Evolutionary conservation across 2,113 vertebrate genomes (phyloP).

Genomic region (Lathamus discolor): DNA sequence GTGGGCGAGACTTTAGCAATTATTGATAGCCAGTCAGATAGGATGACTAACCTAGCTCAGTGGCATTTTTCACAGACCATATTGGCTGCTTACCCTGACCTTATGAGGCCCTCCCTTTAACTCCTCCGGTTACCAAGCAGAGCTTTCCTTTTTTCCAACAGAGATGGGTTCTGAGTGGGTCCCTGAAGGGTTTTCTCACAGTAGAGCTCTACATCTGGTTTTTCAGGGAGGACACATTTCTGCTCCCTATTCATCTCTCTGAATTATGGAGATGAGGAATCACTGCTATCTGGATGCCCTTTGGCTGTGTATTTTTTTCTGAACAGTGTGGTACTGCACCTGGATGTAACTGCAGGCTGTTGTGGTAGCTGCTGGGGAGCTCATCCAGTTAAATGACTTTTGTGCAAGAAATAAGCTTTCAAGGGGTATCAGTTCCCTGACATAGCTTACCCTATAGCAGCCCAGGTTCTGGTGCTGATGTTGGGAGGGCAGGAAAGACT

Average conservation of each 20-base stretch:
- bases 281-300: not conserved
- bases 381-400: not conserved
- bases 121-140: rapidly evolving
- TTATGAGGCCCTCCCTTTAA: not conserved
- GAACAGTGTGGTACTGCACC: slow-evolving; percentile 24
- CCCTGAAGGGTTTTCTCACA: not conserved
- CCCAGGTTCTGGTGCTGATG: not conserved
- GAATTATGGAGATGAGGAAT: not conserved
- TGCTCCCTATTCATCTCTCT: not conserved
- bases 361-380: slow-evolving; percentile 10
- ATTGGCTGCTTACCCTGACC: not conserved
- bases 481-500: not conserved
- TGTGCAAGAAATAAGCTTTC: not conserved
- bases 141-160: not conserved
- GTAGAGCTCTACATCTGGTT: not conserved
- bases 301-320: slow-evolving; percentile 1
- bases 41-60: not conserved
- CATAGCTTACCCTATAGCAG: not conserved
- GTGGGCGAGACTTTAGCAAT: not conserved
- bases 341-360: slow-evolving; percentile 25
- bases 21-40: not conserved
- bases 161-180: not conserved
- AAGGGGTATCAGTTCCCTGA: not conserved
- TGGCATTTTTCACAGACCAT: not conserved
- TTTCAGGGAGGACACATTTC: not conserved